Evolutionary conservation across 2,113 vertebrate genomes (phyloP).

Genomic region (Gallinago undulata): DNA sequence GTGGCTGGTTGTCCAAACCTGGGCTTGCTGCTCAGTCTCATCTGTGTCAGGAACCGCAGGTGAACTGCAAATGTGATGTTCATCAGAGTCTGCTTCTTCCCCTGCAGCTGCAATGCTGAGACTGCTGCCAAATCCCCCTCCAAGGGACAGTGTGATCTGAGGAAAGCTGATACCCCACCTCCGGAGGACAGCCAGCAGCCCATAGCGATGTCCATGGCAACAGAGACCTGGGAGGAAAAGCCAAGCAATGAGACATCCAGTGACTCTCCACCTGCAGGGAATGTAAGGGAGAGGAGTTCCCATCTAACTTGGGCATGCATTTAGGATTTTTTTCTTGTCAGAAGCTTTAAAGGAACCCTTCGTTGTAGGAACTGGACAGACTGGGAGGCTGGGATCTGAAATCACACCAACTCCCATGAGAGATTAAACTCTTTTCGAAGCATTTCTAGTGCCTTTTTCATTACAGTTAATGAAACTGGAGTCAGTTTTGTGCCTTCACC

Average conservation of each 20-base stretch:
- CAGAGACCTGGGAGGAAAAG: constrained; percentile 75
- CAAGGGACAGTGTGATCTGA: constrained; percentile 77
- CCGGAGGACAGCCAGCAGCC: constrained; percentile 73
- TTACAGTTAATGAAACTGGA: not conserved
- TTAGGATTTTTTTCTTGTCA: not conserved
- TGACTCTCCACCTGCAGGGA: constrained; percentile 71
- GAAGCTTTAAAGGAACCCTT: not conserved
- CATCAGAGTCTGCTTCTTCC: constrained; percentile 23
- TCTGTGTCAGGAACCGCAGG: not conserved
- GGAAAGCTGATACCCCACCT: constrained; percentile 75
- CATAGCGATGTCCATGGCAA: constrained; percentile 82
- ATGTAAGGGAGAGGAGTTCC: constrained; percentile 73
- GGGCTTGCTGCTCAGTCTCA: not conserved
- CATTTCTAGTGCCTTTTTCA: not conserved
- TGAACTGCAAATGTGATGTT: not conserved
- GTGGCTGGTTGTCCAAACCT: not conserved
- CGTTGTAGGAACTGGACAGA: not conserved
- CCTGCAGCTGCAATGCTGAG: constrained; percentile 87
- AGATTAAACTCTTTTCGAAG: not conserved
- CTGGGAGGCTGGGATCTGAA: not conserved
- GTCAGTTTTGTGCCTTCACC: not conserved
- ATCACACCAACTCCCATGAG: not conserved
- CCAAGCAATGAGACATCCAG: constrained; percentile 68
- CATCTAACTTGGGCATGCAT: not conserved
- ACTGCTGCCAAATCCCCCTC: constrained; percentile 73